phyloP scores from a whole-genome alignment of 1,140 invertebrate genomes.

The Lepidurus packardi region DNA sequence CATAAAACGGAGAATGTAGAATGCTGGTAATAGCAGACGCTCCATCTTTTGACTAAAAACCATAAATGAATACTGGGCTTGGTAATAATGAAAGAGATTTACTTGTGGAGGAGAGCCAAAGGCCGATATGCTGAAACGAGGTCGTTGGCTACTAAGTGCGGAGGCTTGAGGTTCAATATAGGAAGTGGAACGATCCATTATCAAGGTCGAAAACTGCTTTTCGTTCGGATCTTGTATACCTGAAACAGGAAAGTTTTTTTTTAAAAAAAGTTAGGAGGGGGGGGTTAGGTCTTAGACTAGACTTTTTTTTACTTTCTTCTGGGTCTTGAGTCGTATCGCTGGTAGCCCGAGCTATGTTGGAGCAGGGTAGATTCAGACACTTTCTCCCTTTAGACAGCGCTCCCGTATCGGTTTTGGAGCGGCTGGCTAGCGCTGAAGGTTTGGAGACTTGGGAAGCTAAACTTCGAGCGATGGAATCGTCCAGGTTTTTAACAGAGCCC shows the following conservation, averaged over 20 bases:
- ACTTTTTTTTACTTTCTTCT: background rate
- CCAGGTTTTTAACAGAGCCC: background rate
- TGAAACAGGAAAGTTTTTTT: conserved; percentile 23
- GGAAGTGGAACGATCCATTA: conserved; percentile 24
- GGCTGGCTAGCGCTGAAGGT: background rate
- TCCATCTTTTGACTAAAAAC: background rate
- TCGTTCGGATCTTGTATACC: conserved; percentile 12
- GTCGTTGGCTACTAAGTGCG: conserved; percentile 28
- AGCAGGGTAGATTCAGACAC: conserved; percentile 1
- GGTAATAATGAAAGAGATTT: background rate
- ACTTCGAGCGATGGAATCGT: background rate
- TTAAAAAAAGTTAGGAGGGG: background rate
- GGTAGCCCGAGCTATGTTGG: background rate
- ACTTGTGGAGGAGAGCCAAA: conserved; percentile 25
- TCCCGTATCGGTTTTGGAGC: background rate
- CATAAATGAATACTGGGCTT: background rate
- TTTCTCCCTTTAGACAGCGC: background rate
- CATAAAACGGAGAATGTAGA: conserved; percentile 67
- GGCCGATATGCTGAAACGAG: conserved; percentile 28
- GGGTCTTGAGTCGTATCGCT: conserved; percentile 12
- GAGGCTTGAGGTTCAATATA: conserved; percentile 24
- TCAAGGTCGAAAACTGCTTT: conserved; percentile 16
- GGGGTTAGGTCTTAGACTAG: background rate
- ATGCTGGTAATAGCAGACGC: conserved; percentile 35
- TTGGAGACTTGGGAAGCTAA: background rate